Evolutionary conservation across 2,113 vertebrate species (phyloP), one percentile per base, ranked within the genome.

Genomic region (Sarotherodon lohbergeri): DNA sequence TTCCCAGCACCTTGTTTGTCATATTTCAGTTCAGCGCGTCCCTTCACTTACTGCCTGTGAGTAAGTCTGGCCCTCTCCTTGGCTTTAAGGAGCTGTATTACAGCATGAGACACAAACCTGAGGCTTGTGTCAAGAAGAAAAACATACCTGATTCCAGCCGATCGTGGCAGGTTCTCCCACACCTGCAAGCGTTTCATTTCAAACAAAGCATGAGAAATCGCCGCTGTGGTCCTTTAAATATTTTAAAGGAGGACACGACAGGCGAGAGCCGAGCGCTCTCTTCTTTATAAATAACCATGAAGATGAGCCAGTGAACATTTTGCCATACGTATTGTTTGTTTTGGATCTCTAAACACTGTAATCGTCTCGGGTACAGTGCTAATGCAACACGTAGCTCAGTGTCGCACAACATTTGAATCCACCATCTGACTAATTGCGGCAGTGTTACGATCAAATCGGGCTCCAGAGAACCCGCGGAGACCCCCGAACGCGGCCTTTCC

Each of bases 391-490:
- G 78, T 83, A 66, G 56, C 83, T 84, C 68, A 4, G 83, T 87
- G 87, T 93, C 55, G 83, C 90, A 84, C 94, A 93, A 93, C 93
- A 94, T 89, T 61, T 83, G 52, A 92, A 88, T 86, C 36, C 17
- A 71, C 89, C 91, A 87, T 88, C 92, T 91, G 93, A 91, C 86
- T 95, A 95, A 96, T 96, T 94, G 88, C 83, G 76, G 86, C 78
- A 5, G 71, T 34, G 63, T 4, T 68, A 3, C 82, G 32, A 85
- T 76, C 68, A 36, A 63, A 89, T 61, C 86, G 8, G 82, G 73
- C 86, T 71, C 85, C 41, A 7, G 88, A 86, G 87, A 92, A 92
- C 91, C 81, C 32, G 71, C 5, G 24, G 85, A 68, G 89, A 89
- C 84, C 89, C 52, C 57, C 1, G 29, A 56, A 50, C 81, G 82